Conservation (phyloP, 1,140 invertebrate species). For the Nixonia krombeini region DNA sequence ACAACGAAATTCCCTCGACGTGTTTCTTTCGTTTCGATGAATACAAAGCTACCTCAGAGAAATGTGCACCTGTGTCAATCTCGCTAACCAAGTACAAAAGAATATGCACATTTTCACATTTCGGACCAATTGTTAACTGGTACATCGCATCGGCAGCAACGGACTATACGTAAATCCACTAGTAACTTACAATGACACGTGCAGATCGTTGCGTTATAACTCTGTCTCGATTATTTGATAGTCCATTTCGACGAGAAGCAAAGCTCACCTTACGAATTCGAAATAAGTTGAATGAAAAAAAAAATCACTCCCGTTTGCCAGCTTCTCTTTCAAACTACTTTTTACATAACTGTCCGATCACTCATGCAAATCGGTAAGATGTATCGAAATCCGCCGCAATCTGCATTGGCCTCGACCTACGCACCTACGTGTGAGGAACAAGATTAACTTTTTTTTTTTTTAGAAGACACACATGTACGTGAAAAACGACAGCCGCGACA, state of each 20-base stretch:
- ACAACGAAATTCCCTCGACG: constrained; percentile 8
- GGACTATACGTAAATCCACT: constrained; percentile 34
- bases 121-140: too few relatives aligned
- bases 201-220: constrained; percentile 24
- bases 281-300: too few relatives aligned
- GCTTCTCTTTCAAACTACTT: neutral
- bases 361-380: too few relatives aligned
- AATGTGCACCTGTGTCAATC: constrained; percentile 17
- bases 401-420: neutral
- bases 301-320: neutral
- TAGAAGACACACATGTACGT: too few relatives aligned
- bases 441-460: neutral
- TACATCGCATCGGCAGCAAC: too few relatives aligned
- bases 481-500: constrained; percentile 21
- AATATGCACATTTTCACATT: constrained; percentile 3
- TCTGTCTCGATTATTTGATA: constrained; percentile 24
- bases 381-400: neutral
- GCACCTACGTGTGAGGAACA: constrained; percentile 15
- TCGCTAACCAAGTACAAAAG: constrained; percentile 24
- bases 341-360: too few relatives aligned
- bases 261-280: neutral
- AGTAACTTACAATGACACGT: constrained; percentile 6
- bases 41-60: constrained; percentile 37
- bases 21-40: neutral
- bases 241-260: constrained; percentile 8